Evolutionary conservation across 2,888 invertebrate genomes (phyloP), one percentile per base, ranked within the genome.

Genomic region (Mythimna loreyi): DNA sequence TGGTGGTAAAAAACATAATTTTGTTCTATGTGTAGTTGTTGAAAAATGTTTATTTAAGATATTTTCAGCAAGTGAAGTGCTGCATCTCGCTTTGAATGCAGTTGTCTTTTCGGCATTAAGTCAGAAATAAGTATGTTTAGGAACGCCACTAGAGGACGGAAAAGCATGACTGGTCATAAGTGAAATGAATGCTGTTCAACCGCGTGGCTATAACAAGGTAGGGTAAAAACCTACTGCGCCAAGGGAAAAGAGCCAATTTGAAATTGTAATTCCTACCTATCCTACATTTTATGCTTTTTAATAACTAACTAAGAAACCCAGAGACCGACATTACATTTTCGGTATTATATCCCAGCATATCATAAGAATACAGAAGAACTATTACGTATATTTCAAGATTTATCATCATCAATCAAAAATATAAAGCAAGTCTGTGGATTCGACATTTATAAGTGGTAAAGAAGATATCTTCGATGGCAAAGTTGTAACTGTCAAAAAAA

Each of bases 181-280:
- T 47, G 13, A 30, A 40, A 13, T 47, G 13, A 13, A 16, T 16
- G 16, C 36, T 11, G 3, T 19, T 49, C 5, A 61, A 2, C 6
- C 16, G 0, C n/a, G n/a, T n/a, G 43, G 43, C 16, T 19, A 45
- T 45, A 25, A 5, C 13, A 21, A 30, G 9, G 7, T 36, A 33
- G 1, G 7, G 19, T 43, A 43, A 30, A 25, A 19, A 58, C 40
- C n/a, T 62, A 33, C 7, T 19, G 75, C 11, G 19, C 49, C 11
- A 33, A 57, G 7, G n/a, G 7, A 50, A 2, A n/a, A 66, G 23
- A 69, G 19, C 9, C 30, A 76, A 69, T 69, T 53, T 40, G 3
- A 76, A 76, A 47, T 75, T 73, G 16, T 30, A 30, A 47, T 76
- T 76, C 40, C 69, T 76, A 76, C 21, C 21, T 70, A 70, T 11